Base-by-base conservation (phyloP, 2,888 invertebrate species). In the Autographa pulchrina region DNA sequence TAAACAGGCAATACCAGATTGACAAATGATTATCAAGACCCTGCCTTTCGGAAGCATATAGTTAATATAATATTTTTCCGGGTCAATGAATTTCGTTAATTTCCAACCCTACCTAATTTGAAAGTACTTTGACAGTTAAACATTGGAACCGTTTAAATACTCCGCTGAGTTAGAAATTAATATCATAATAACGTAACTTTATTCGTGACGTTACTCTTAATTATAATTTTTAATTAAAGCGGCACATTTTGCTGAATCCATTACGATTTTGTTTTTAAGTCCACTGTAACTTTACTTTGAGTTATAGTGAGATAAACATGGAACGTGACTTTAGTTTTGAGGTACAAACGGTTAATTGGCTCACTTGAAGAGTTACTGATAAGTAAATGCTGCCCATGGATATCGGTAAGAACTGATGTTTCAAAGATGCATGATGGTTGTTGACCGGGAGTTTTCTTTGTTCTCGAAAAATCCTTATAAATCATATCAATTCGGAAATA, bases 51-150 rank as follows among this genome's bases (percentile, higher is more conserved):
- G 54, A 56, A 25, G 31, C 18, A 65, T 32, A 65, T 67, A 65
- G 56, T 65, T 60, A 9, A 31, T 38, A 18, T 58, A 60, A 58
- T 54, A 70, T 60, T 66, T n/a, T 59, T 25, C 54, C 68, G 65
- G 75, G 70, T 70, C 72, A 79, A 68, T 79, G 68, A 75, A 63
- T 66, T 62, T 25, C 18, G 62, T 16, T 38, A 62, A 60, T 74
- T 66, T 75, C 72, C 76, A 35, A 56, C 35, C 60, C 68, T 31
- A 41, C 54, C 32, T 52, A 70, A 79, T 68, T 66, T 67, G 56
- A 59, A 18, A 31, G 43, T 58, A 62, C 54, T 70, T 70, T 68
- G 25, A 56, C 54, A 56, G 20, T 56, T 56, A 68, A 66, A 38
- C 54, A 48, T 70, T 67, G 56, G 61, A 69, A 41, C 56, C 63